Evolutionary conservation across 2,888 invertebrate species (phyloP), one percentile per base, ranked within the genome.

Genomic region (Drosophila fungiperda): DNA sequence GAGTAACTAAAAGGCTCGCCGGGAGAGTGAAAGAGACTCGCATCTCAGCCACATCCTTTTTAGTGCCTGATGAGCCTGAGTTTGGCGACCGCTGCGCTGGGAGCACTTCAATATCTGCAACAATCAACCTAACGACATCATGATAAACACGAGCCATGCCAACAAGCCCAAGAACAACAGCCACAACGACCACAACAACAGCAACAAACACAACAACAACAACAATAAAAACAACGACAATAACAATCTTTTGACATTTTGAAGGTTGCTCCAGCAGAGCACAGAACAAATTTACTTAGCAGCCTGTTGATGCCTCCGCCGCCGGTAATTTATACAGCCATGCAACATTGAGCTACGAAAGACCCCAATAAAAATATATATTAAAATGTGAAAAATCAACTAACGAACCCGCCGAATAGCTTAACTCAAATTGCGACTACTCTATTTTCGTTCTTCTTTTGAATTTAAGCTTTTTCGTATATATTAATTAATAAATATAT

Each of bases 41-140:
- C 26, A 45, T 49, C 26, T 50, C 59, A 63, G 66, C 54, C 49
- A 17, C 48, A 61, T 53, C 23, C 75, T n/a, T n/a, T 48, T 12
- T 48, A 33, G 35, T 17, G 49, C 35, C 65, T 61, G 73, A 60
- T 73, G 85, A 67, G 68, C 59, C 57, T 45, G 15, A 23, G 58
- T 54, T 50, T 45, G 60, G 52, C 62, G 72, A 60, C 63, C 59
- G 42, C 73, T 61, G 67, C 49, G 62, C 52, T 42, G 26, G 65
- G 48, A 69, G 60, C 58, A 45, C 64, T 71, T 80, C 59, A 62
- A 64, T 61, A 76, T 75, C 65, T 60, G 33, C 71, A 73, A 68
- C 76, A 83, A 87, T 79, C 82, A 82, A 53, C 66, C 75, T 82
- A 82, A 85, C 77, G 84, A 83, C 77, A 82, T 83, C 74, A 76